A percentile compares a stretch with the other conserved stretches of the same genome.
Conservation (phyloP, 37 sponge, comb jelly and placozoan genomes). For the Aplysina aerophoba region DNA sequence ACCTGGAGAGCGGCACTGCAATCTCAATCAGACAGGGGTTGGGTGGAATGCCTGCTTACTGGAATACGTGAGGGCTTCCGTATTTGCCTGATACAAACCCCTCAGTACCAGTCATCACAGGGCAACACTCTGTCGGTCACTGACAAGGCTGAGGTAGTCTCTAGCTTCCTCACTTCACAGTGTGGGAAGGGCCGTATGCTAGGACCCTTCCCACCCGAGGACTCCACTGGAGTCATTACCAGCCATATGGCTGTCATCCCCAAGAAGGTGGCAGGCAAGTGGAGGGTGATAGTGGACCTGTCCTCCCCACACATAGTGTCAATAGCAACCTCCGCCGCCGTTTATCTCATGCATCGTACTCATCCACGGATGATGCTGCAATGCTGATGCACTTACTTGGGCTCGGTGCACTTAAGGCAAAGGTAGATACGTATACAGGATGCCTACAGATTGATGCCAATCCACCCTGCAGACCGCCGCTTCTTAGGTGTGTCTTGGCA, state of each 20-base stretch:
- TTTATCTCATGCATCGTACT: background rate
- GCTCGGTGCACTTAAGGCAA: background rate
- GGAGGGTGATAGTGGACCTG: slow-evolving; percentile 13
- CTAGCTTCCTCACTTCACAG: background rate
- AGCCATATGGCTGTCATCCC: background rate
- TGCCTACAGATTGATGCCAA: slow-evolving; percentile 17
- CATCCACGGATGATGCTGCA: slow-evolving; percentile 20
- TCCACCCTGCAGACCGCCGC: background rate
- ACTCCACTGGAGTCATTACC: background rate
- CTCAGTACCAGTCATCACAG: background rate
- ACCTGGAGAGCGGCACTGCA: background rate
- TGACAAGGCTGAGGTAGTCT: background rate
- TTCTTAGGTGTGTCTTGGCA: slow-evolving; percentile 18
- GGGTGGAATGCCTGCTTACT: background rate
- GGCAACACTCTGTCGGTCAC: background rate
- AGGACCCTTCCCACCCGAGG: background rate
- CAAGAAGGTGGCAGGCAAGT: slow-evolving; percentile 11
- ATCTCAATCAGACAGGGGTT: background rate
- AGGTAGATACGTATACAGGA: slow-evolving; percentile 4
- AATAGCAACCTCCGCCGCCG: slow-evolving; percentile 20
- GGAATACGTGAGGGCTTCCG: background rate
- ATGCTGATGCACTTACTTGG: slow-evolving; percentile 12
- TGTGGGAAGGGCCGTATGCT: background rate
- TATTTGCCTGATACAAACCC: background rate
- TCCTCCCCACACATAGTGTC: slow-evolving; percentile 18